phyloP scores from a whole-genome alignment of 2,113 vertebrate species.

The Progne subis region DNA sequence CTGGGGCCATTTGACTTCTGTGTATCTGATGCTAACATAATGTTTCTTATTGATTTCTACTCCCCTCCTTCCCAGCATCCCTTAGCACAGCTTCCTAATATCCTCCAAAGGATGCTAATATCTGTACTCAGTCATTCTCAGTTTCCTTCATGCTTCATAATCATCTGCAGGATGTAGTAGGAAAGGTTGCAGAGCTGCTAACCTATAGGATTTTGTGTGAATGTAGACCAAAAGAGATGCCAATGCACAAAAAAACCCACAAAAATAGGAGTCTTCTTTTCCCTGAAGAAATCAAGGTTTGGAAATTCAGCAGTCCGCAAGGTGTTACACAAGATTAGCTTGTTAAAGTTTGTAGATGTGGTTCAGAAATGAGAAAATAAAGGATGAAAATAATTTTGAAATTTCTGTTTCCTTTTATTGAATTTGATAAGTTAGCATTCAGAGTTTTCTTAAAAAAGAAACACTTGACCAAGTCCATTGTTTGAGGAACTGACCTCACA shows the following conservation, averaged over 20 bases:
- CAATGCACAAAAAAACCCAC: not conserved
- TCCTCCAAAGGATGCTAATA: not conserved
- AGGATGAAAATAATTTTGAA: not conserved
- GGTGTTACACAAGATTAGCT: not conserved
- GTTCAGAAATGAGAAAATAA: not conserved
- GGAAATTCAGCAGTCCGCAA: not conserved
- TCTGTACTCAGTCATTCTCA: not conserved
- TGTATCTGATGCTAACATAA: not conserved
- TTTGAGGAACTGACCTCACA: not conserved
- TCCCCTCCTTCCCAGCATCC: not conserved
- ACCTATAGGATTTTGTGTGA: not conserved
- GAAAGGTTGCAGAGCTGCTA: not conserved
- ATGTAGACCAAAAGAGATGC: not conserved
- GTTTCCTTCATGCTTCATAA: not conserved
- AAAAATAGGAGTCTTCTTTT: not conserved
- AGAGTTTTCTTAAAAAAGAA: not conserved
- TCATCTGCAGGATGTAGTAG: not conserved
- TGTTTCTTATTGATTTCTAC: not conserved
- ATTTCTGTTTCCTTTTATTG: not conserved
- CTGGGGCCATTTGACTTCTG: not conserved
- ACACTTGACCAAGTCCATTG: not conserved
- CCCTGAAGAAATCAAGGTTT: not conserved
- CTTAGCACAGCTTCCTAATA: not conserved
- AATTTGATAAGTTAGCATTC: not conserved
- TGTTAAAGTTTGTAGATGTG: not conserved